Evolutionary conservation across 2,113 vertebrate species (phyloP), one percentile per base, ranked within the genome.

Genomic region (Saguinus imperator): DNA sequence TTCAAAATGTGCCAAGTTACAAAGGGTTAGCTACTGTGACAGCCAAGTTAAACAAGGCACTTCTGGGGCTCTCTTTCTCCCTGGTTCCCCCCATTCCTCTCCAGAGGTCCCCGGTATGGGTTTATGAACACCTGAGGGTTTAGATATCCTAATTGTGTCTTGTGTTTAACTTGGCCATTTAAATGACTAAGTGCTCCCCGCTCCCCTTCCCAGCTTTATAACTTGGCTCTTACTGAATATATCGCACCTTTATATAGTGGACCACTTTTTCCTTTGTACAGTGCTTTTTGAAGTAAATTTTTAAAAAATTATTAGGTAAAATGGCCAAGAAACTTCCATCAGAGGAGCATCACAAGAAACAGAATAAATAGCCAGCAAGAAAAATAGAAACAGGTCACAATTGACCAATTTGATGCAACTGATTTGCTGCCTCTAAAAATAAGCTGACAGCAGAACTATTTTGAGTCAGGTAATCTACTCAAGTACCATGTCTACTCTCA

Each of bases 361-460:
- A 81, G 91, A 95, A 96, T 97, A 98, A 98, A 98, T 93, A 96
- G 95, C 93, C 92, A 96, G 93, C 83, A 97, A 97, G 94, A 97
- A 93, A 94, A 97, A 96, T 32, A 97, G 90, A 98, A 98, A 97
- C 85, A 98, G 97, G 98, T 98, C 98, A 98, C 97, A 95, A 98
- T 32, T 97, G 97, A 96, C 94, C 98, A 98, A 97, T 97, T 94
- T 94, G 91, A 98, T 97, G 92, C 87, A 96, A 98, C 96, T 97
- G 98, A 98, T 98, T 97, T 96, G 96, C 98, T 94, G 14, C 70
- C 73, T 90, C 90, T 91, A 93, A 97, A 97, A 98, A 97, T 89
- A 96, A 98, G 40, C 64, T 0, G 0, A 92, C 94, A 98, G 97
- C 11, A 97, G 66, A 98, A 98, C 96, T 98, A 95, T 43, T 95